A percentile compares a stretch with the other conserved stretches of the same genome.
phyloP scores from a whole-genome alignment of 2,888 invertebrate genomes.

The Drosophila anceps region DNA sequence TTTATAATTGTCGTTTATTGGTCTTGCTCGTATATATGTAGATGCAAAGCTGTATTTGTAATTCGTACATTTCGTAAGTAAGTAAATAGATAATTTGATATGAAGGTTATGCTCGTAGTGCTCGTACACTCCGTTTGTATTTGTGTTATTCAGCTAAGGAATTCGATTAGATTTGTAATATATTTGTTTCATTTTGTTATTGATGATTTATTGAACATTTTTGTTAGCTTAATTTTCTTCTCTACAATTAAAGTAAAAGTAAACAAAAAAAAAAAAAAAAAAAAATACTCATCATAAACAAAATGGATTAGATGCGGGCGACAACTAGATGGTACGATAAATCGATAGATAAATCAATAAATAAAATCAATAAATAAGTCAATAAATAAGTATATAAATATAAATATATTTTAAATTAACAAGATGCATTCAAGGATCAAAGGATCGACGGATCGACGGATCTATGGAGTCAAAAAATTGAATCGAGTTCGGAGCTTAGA shows the following conservation, averaged over 20 bases:
- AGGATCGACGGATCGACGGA: slow-evolving; percentile 6
- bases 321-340: slow-evolving; percentile 54
- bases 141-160: slow-evolving; percentile 26
- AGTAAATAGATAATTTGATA: slow-evolving; percentile 44
- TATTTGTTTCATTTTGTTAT: slow-evolving; percentile 25
- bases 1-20: slow-evolving; percentile 55
- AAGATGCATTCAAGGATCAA: slow-evolving; percentile 14
- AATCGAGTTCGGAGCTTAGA: slow-evolving; percentile 61
- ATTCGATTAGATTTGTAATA: slow-evolving; percentile 22
- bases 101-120: slow-evolving; percentile 35
- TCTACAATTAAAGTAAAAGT: slow-evolving; percentile 53
- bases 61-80: slow-evolving; percentile 42
- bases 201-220: slow-evolving; percentile 61
- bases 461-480: slow-evolving; percentile 21
- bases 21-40: slow-evolving; percentile 48
- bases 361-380: slow-evolving; percentile 16
- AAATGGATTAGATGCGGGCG: slow-evolving; percentile 12
- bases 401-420: slow-evolving; percentile 28
- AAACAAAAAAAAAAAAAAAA: slow-evolving; percentile 50
- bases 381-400: slow-evolving; percentile 32
- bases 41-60: slow-evolving; percentile 48
- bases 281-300: slow-evolving; percentile 44
- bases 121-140: slow-evolving; percentile 31
- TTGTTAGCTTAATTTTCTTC: slow-evolving; percentile 43
- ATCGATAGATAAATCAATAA: slow-evolving; percentile 39